Percentiles rank a stretch among this genome's conserved stretches.
Conservation (phyloP, 1,140 invertebrate genomes). For the Octopus sinensis region DNA sequence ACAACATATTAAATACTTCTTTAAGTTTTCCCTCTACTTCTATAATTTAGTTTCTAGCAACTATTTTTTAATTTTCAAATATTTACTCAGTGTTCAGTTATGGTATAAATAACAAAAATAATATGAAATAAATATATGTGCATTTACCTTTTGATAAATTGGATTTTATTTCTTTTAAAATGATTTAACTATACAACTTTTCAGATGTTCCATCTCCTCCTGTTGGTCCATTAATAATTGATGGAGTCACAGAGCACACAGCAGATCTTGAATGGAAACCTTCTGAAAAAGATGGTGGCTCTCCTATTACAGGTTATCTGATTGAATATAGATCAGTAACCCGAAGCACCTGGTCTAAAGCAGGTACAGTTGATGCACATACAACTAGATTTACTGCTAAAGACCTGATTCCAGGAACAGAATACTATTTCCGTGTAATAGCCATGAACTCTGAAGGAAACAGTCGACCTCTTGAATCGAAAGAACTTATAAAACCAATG, state of each 20-base stretch:
- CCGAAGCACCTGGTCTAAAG: slow-evolving; percentile 34
- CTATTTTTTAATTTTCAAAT: too few relatives aligned
- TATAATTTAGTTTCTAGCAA: too few relatives aligned
- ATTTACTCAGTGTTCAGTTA: too few relatives aligned
- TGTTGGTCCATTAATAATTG: slow-evolving; percentile 79
- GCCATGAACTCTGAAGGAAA: slow-evolving; percentile 88
- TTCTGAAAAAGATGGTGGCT: slow-evolving; percentile 89
- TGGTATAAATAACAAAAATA: too few relatives aligned
- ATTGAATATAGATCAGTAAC: slow-evolving; percentile 81
- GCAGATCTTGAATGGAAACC: slow-evolving; percentile 84
- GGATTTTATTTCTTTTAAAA: too few relatives aligned
- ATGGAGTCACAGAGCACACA: slow-evolving; percentile 58
- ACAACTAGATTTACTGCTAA: slow-evolving; percentile 34
- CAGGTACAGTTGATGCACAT: slow-evolving; percentile 58
- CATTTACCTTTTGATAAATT: too few relatives aligned
- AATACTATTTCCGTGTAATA: slow-evolving; percentile 85
- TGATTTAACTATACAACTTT: not conserved
- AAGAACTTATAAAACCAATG: slow-evolving; percentile 31
- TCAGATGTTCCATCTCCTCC: slow-evolving; percentile 83
- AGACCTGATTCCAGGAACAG: slow-evolving; percentile 52
- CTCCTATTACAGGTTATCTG: slow-evolving; percentile 86
- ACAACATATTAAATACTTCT: too few relatives aligned
- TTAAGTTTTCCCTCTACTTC: too few relatives aligned
- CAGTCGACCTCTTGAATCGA: slow-evolving; percentile 79
- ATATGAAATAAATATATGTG: too few relatives aligned